phyloP scores from a whole-genome alignment of 2,113 vertebrate genomes.

The Manacus vitellinus region DNA sequence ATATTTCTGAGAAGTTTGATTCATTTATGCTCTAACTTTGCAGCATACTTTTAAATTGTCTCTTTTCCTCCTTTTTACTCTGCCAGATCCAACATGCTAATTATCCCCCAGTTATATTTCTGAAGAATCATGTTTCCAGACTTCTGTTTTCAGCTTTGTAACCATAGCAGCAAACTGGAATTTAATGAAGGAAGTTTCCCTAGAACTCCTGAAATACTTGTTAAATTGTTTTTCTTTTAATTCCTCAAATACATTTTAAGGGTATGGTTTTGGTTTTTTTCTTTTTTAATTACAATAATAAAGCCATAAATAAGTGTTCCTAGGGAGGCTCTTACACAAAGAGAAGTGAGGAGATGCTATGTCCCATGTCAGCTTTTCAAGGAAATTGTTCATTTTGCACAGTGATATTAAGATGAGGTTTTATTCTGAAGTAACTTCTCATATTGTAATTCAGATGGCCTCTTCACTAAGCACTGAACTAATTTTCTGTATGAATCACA shows the following conservation, averaged over 20 bases:
- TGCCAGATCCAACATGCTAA: background rate
- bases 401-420: background rate
- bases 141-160: conserved; percentile 47
- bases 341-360: background rate
- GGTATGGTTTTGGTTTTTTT: background rate
- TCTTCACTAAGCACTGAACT: background rate
- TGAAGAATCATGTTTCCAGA: background rate
- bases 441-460: background rate
- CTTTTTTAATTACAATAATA: background rate
- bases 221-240: conserved; percentile 20
- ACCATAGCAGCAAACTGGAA: conserved; percentile 10
- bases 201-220: conserved; percentile 11
- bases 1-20: background rate
- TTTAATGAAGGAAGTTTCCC: conserved; percentile 37
- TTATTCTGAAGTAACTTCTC: background rate
- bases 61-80: background rate
- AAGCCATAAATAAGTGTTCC: conserved; percentile 8
- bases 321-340: background rate
- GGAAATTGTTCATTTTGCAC: background rate
- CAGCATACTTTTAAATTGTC: background rate
- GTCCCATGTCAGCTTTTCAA: background rate
- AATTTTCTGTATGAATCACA: background rate
- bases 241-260: conserved; percentile 17
- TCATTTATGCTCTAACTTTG: background rate
- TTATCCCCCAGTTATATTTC: background rate